phyloP scores from a whole-genome alignment of 92 coral and sea anemone species.

The Muricea muricata region DNA sequence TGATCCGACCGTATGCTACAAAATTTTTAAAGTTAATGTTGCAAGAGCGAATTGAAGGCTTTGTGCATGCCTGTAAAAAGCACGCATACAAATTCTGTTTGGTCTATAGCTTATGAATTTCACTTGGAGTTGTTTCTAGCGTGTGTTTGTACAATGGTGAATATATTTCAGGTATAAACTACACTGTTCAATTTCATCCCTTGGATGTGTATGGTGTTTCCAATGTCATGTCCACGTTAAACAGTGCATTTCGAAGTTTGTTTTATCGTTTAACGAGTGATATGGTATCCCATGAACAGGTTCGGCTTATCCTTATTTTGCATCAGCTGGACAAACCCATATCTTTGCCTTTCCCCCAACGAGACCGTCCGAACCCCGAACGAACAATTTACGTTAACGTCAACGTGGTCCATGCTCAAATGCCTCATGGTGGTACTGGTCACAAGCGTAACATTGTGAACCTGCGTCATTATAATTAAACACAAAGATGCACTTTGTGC shows the following conservation, averaged over 20 bases:
- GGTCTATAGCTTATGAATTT: too few relatives aligned
- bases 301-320: background rate
- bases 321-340: background rate
- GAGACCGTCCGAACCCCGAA: background rate
- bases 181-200: background rate
- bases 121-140: background rate
- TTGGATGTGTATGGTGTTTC: background rate
- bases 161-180: background rate
- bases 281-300: background rate
- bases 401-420: slow-evolving; percentile 50
- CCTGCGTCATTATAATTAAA: background rate
- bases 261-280: background rate
- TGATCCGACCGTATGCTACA: too few relatives aligned
- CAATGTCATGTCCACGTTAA: background rate
- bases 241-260: background rate
- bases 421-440: slow-evolving; percentile 50
- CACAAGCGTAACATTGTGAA: slow-evolving; percentile 35
- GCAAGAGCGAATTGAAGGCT: too few relatives aligned
- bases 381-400: background rate
- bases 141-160: too few relatives aligned
- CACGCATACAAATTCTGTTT: too few relatives aligned
- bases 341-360: slow-evolving; percentile 10
- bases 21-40: too few relatives aligned
- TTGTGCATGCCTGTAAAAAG: too few relatives aligned
- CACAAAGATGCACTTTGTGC: slow-evolving; percentile 6